Evolutionary conservation across 2,888 invertebrate genomes (phyloP).

Genomic region (Monoplex corrugatus): DNA sequence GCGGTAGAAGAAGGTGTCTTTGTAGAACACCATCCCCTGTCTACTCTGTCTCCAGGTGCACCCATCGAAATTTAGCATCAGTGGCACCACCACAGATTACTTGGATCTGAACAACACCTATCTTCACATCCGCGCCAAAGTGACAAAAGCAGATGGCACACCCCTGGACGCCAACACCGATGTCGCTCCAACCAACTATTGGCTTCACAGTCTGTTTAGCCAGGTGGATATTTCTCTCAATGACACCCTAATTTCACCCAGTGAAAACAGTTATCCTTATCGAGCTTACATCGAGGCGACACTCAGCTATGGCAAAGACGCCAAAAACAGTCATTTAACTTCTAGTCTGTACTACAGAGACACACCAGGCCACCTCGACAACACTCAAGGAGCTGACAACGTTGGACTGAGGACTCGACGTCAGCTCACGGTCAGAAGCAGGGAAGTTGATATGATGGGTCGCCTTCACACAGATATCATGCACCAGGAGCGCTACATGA

Average conservation of each 20-base stretch:
- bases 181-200: not conserved
- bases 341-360: not conserved
- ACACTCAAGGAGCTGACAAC: not conserved
- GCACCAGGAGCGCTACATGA: slow-evolving; percentile 32
- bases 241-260: slow-evolving; percentile 3
- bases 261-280: not conserved
- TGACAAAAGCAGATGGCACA: too few relatives aligned
- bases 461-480: slow-evolving; percentile 43
- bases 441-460: slow-evolving; percentile 46
- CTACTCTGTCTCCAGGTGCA: too few relatives aligned
- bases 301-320: slow-evolving; percentile 2
- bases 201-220: not conserved
- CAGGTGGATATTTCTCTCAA: not conserved
- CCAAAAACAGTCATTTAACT: slow-evolving; percentile 11
- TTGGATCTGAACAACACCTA: too few relatives aligned
- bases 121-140: too few relatives aligned
- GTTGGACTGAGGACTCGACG: not conserved
- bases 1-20: too few relatives aligned
- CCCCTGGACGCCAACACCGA: not conserved
- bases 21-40: too few relatives aligned
- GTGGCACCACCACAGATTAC: too few relatives aligned
- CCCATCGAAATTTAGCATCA: too few relatives aligned
- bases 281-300: not conserved
- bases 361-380: slow-evolving; percentile 4
- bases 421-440: not conserved